These are phyloP conservation scores for Calidris pygmaea DNA, from an alignment of 2,113 vertebrate species.

Conservation along the genomic window DNA sequence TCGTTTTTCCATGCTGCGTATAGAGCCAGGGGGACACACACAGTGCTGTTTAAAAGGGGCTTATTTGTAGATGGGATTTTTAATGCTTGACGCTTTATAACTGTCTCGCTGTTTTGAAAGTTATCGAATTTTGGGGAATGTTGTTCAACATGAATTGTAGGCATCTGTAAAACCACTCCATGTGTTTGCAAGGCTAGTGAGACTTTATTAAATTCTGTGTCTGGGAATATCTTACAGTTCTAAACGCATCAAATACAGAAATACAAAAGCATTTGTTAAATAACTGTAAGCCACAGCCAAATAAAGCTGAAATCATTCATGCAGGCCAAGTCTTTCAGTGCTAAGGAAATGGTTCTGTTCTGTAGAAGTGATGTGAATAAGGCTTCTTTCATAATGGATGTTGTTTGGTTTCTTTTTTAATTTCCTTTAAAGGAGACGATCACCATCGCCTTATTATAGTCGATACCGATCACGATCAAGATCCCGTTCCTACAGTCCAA, in stretches of 20 bases:
- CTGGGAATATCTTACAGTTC: neutral
- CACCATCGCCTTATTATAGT: slow-evolving; percentile 91
- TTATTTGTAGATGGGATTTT: slow-evolving; percentile 39
- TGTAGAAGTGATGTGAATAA: slow-evolving; percentile 45
- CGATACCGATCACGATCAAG: slow-evolving; percentile 89
- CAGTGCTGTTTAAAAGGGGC: slow-evolving; percentile 23
- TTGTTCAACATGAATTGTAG: slow-evolving; percentile 17
- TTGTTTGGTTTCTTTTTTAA: slow-evolving; percentile 23
- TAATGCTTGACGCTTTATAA: slow-evolving; percentile 44
- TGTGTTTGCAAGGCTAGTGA: neutral
- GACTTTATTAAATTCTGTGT: slow-evolving; percentile 18
- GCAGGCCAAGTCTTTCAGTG: slow-evolving; percentile 17
- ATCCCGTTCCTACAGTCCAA: slow-evolving; percentile 91
- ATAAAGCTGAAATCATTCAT: slow-evolving; percentile 44
- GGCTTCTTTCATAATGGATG: slow-evolving; percentile 27
- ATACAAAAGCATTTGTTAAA: slow-evolving; percentile 36
- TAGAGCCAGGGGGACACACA: slow-evolving; percentile 2
- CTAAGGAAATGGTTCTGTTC: slow-evolving; percentile 34
- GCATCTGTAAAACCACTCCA: neutral
- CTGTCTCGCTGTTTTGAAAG: neutral
- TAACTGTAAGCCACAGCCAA: slow-evolving; percentile 11
- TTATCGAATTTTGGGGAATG: slow-evolving; percentile 33
- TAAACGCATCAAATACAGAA: neutral
- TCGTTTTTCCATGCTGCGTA: neutral
- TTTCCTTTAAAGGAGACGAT: slow-evolving; percentile 82